Evolutionary conservation across 1,140 invertebrate genomes (phyloP).

Genomic region (Drosophila asahinai): DNA sequence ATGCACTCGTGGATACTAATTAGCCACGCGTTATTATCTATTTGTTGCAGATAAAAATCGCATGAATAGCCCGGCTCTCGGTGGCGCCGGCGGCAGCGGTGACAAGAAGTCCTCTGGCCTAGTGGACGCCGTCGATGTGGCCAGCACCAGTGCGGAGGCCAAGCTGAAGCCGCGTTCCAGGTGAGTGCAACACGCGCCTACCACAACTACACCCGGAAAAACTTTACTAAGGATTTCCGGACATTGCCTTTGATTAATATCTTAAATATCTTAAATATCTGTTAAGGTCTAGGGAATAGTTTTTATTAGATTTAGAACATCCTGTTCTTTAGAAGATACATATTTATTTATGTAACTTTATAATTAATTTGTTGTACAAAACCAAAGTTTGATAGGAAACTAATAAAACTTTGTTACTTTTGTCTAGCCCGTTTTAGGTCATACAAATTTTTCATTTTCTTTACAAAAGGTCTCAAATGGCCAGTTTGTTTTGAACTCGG

Average conservation of each 20-base stretch:
- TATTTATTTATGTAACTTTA: too few species aligned
- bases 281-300: too few species aligned
- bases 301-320: too few species aligned
- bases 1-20: slow-evolving; percentile 27
- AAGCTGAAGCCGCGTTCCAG: slow-evolving; percentile 80
- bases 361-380: too few species aligned
- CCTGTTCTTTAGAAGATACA: too few species aligned
- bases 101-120: slow-evolving; percentile 74
- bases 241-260: background rate
- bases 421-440: too few species aligned
- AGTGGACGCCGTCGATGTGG: slow-evolving; percentile 75
- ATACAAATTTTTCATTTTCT: too few species aligned
- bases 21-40: slow-evolving; percentile 19
- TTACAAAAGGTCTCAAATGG: too few species aligned
- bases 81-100: slow-evolving; percentile 38
- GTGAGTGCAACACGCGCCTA: slow-evolving; percentile 45
- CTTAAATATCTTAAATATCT: too few species aligned
- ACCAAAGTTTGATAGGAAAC: too few species aligned
- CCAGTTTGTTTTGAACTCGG: too few species aligned
- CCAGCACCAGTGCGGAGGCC: slow-evolving; percentile 71
- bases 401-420: too few species aligned
- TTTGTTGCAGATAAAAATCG: slow-evolving; percentile 77
- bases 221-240: background rate
- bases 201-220: background rate
- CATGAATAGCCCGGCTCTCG: slow-evolving; percentile 76